Evolutionary conservation across 2,888 invertebrate genomes (phyloP).

Genomic region (Erebia aethiops): DNA sequence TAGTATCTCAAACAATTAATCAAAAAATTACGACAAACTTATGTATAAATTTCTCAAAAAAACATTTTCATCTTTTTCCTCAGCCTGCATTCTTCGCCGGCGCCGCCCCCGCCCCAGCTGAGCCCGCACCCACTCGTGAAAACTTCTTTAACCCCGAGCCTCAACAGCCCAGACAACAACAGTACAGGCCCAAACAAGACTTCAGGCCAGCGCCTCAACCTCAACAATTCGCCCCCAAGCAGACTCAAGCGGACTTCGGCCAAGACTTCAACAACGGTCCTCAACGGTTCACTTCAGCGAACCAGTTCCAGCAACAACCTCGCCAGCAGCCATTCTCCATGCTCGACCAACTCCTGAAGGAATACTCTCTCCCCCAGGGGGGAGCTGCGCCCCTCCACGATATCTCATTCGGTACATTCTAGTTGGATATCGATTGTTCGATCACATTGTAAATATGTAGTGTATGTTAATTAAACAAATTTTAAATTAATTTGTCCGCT

Average conservation of each 20-base stretch:
- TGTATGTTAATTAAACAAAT: conserved; percentile 57
- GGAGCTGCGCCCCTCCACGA: conserved; percentile 89
- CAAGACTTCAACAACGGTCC: conserved; percentile 51
- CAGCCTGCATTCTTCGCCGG: conserved; percentile 77
- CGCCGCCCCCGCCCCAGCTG: conserved; percentile 58
- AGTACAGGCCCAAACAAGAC: conserved; percentile 65
- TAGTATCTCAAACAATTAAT: too few relatives aligned
- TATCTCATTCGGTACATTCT: conserved; percentile 92
- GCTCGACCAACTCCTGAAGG: conserved; percentile 91
- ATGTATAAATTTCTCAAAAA: neutral
- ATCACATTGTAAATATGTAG: conserved; percentile 71
- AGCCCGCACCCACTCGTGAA: conserved; percentile 46
- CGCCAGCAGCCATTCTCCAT: conserved; percentile 69
- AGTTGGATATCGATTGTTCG: conserved; percentile 57
- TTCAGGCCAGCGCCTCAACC: conserved; percentile 60
- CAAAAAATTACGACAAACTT: too few relatives aligned
- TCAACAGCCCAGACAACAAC: conserved; percentile 57
- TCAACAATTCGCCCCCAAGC: conserved; percentile 52
- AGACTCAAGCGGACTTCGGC: conserved; percentile 53
- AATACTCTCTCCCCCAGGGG: conserved; percentile 89
- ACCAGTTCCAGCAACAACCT: conserved; percentile 49
- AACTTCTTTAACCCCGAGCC: conserved; percentile 65
- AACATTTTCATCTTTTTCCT: conserved; percentile 15
- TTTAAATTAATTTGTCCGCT: conserved; percentile 42
- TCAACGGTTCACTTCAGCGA: conserved; percentile 46